phyloP scores from a whole-genome alignment of 2,888 invertebrate species.

The Horisme vitalbata region DNA sequence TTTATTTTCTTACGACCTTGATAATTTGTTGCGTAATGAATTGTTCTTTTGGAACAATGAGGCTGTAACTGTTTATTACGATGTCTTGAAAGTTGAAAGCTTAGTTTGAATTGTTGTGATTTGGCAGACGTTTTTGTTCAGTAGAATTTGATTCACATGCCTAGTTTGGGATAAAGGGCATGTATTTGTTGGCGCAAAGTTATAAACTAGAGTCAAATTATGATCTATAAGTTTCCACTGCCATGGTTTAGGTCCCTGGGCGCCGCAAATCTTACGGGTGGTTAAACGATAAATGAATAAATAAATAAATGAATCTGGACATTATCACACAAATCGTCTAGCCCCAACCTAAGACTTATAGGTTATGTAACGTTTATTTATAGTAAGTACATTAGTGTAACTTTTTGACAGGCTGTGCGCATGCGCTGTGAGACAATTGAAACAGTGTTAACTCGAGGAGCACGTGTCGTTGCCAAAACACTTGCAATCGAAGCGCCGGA shows the following conservation, averaged over 20 bases:
- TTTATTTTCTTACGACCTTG: conserved; percentile 73
- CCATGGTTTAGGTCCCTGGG: too few relatives aligned
- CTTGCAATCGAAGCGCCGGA: conserved; percentile 43
- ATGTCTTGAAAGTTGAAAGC: conserved; percentile 12
- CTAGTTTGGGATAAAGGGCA: neutral
- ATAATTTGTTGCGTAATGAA: conserved; percentile 51
- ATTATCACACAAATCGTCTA: too few relatives aligned
- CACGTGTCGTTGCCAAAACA: conserved; percentile 62
- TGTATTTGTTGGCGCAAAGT: too few relatives aligned
- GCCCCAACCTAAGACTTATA: too few relatives aligned
- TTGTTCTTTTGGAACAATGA: conserved; percentile 39
- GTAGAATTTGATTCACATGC: neutral
- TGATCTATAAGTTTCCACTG: too few relatives aligned
- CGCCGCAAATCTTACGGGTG: too few relatives aligned
- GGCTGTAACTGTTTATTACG: conserved; percentile 14
- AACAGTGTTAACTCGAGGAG: conserved; percentile 38
- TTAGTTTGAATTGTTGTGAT: neutral
- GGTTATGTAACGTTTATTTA: too few relatives aligned
- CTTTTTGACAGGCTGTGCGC: conserved; percentile 7
- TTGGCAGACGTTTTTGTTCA: neutral
- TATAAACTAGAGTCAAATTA: too few relatives aligned
- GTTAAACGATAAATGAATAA: too few relatives aligned
- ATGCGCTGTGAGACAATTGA: conserved; percentile 7
- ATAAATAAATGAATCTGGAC: too few relatives aligned
- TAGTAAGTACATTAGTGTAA: neutral